Percentiles rank a stretch among this genome's conserved stretches.
phyloP scores from a whole-genome alignment of 2,113 vertebrate species.

The Epinephelus fuscoguttatus region DNA sequence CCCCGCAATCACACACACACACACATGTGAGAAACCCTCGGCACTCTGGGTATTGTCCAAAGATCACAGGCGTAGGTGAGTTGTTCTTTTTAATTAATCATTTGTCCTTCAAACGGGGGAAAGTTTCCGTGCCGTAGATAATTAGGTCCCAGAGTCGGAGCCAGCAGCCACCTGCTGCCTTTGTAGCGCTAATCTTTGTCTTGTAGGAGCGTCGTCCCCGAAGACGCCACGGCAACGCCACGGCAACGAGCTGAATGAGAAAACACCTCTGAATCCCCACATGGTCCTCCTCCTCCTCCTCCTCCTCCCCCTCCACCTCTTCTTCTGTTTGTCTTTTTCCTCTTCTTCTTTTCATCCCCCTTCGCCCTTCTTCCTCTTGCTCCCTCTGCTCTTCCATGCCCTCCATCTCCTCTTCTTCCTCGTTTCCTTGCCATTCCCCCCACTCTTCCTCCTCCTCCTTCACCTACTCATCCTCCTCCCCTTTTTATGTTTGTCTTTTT shows the following conservation, averaged over 20 bases:
- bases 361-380: not conserved
- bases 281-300: not conserved
- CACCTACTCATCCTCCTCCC: too few relatives aligned
- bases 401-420: not conserved
- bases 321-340: not conserved
- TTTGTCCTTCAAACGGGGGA: constrained; percentile 86
- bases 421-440: not conserved
- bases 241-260: constrained; percentile 76
- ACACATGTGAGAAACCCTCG: constrained; percentile 28
- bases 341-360: constrained; percentile 10
- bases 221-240: constrained; percentile 65
- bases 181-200: constrained; percentile 85
- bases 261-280: constrained; percentile 71
- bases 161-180: constrained; percentile 77
- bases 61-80: constrained; percentile 81
- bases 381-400: not conserved
- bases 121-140: constrained; percentile 82
- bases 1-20: constrained; percentile 1
- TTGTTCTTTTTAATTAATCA: constrained; percentile 86
- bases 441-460: too few relatives aligned
- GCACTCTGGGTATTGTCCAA: constrained; percentile 77
- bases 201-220: constrained; percentile 80
- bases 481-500: not conserved
- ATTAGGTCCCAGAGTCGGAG: constrained; percentile 83
- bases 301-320: not conserved